Conservation (phyloP, 2,888 invertebrate species). For the Flabesymbios commensalis region DNA sequence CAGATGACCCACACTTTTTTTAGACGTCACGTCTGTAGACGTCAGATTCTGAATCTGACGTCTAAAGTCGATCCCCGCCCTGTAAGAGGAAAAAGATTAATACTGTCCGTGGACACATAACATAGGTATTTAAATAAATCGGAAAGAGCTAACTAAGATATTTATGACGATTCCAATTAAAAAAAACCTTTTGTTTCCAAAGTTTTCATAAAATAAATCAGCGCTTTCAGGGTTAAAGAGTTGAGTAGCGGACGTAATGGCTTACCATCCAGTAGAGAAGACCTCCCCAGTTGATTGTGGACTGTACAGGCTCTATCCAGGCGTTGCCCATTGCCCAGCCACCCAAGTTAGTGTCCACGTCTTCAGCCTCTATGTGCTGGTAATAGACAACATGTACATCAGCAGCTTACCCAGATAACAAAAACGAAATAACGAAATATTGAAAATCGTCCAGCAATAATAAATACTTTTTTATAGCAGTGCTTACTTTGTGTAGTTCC, state of each 20-base stretch:
- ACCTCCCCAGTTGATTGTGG: constrained; percentile 33
- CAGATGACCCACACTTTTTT: no score
- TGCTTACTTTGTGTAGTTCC: constrained; percentile 25
- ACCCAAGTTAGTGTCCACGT: constrained; percentile 15
- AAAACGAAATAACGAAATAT: not conserved
- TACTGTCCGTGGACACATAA: no score
- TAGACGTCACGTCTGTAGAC: no score
- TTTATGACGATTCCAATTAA: no score
- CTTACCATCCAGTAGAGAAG: constrained; percentile 37
- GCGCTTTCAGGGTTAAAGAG: not conserved
- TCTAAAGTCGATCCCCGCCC: no score
- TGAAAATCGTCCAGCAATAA: not conserved
- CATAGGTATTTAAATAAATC: no score
- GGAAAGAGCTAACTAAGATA: no score
- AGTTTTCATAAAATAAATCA: no score
- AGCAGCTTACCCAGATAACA: not conserved
- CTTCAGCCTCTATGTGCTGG: constrained; percentile 17
- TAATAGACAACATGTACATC: not conserved
- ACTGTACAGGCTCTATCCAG: constrained; percentile 37
- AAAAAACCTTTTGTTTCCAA: no score
- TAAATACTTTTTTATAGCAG: not conserved
- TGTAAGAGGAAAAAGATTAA: no score
- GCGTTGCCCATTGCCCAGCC: constrained; percentile 42
- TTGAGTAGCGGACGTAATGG: no score
- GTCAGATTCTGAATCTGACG: no score